These are phyloP conservation scores for Struthio camelus DNA, from an alignment of 2,113 vertebrate genomes.

Conservation along the genomic window DNA sequence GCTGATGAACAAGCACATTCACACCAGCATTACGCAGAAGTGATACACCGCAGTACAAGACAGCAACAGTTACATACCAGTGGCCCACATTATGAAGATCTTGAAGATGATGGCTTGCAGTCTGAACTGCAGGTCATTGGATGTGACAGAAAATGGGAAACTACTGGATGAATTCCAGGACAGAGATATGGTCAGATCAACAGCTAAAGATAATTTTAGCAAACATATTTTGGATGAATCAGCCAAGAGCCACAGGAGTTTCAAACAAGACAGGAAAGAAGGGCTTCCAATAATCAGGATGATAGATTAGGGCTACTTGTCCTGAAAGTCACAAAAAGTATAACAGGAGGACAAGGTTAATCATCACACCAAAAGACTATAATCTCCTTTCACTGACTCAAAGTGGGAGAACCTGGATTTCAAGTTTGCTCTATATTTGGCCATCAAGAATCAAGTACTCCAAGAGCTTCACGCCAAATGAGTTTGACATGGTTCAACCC, in stretches of 20 bases:
- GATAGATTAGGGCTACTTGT: neutral
- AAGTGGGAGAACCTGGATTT: neutral
- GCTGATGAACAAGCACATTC: neutral
- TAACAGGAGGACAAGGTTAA: neutral
- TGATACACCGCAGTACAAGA: neutral
- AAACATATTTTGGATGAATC: neutral
- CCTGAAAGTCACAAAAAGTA: neutral
- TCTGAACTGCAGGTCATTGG: fast-evolving
- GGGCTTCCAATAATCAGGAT: neutral
- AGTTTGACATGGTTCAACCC: neutral
- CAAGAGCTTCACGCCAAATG: neutral
- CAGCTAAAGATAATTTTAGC: neutral
- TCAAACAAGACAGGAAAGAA: neutral
- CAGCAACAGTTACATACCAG: neutral
- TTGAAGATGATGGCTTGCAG: fast-evolving
- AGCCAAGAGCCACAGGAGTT: neutral
- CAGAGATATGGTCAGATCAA: neutral
- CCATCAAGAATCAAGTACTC: neutral
- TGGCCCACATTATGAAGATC: neutral
- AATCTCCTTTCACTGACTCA: neutral
- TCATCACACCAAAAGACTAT: neutral
- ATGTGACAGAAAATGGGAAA: neutral
- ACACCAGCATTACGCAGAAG: neutral
- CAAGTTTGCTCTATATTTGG: neutral
- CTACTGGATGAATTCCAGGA: neutral